These are phyloP conservation scores for Hirudinaria manillensis DNA, from an alignment of 2,888 invertebrate species.

Conservation along the genomic window DNA sequence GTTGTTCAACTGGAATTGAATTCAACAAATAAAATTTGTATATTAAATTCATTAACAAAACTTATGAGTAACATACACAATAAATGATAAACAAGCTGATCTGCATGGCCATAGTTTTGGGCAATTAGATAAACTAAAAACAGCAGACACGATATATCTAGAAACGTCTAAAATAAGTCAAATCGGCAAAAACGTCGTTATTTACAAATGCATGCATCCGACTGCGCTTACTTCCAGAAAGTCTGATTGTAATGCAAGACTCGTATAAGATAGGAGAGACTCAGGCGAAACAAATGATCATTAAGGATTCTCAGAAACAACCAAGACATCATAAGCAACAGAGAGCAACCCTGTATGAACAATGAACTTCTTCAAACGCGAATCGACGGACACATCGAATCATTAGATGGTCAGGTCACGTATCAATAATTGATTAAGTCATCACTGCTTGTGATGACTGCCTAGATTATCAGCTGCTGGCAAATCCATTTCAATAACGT, in stretches of 20 bases:
- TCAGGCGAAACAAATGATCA: no score
- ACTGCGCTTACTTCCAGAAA: no score
- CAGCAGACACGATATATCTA: no score
- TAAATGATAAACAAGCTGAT: no score
- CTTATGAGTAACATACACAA: slow-evolving; percentile 1
- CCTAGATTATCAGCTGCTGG: neutral
- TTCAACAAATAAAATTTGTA: slow-evolving; percentile 4
- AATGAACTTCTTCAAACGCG: slow-evolving; percentile 15
- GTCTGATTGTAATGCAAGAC: neutral
- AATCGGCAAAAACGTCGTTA: no score
- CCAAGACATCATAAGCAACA: neutral
- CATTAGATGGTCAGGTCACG: neutral
- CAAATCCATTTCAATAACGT: slow-evolving; percentile 13
- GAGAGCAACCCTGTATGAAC: slow-evolving; percentile 8
- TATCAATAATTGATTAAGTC: neutral
- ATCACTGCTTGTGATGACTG: slow-evolving; percentile 11
- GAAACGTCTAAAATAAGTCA: no score
- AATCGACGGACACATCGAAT: neutral
- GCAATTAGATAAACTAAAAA: no score
- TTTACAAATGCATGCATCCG: no score
- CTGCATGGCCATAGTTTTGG: no score
- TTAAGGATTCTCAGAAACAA: neutral
- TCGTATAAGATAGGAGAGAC: neutral
- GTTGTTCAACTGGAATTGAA: slow-evolving; percentile 11
- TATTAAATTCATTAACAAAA: neutral